Conservation (phyloP, 2,113 vertebrate genomes). For the Spermophilus dauricus region DNA sequence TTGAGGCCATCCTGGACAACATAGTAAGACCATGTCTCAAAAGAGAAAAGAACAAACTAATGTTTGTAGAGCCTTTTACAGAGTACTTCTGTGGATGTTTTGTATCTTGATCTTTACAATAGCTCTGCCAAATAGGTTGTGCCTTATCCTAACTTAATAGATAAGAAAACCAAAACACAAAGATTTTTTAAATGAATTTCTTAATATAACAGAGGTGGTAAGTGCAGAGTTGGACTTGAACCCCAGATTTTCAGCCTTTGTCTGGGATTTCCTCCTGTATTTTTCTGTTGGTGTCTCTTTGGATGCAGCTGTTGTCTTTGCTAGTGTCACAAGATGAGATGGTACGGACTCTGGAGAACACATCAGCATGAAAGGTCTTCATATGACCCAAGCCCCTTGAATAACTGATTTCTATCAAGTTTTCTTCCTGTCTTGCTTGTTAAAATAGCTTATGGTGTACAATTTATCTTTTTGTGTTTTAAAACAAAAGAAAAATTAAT, state of each 20-base stretch:
- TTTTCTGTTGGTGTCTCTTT: constrained; percentile 11
- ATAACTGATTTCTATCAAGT: constrained; percentile 14
- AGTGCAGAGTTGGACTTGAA: background rate
- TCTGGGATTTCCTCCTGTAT: background rate
- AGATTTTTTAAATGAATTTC: background rate
- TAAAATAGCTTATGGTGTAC: background rate
- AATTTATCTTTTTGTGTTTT: constrained; percentile 51
- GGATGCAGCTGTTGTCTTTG: background rate
- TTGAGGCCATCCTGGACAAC: background rate
- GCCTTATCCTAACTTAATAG: background rate
- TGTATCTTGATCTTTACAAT: background rate
- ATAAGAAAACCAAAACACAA: constrained; percentile 30
- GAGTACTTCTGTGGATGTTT: background rate
- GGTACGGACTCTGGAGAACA: background rate
- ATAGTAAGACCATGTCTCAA: background rate
- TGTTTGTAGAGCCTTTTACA: background rate
- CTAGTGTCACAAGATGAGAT: constrained; percentile 5
- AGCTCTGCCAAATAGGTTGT: background rate
- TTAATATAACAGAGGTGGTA: background rate
- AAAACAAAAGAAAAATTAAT: constrained; percentile 52
- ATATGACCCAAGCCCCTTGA: background rate
- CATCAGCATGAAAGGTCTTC: background rate
- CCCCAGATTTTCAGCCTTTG: background rate
- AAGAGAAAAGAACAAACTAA: background rate
- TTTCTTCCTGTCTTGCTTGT: constrained; percentile 22